Conservation (phyloP, 1,140 invertebrate species). For the Caerostris extrusa region DNA sequence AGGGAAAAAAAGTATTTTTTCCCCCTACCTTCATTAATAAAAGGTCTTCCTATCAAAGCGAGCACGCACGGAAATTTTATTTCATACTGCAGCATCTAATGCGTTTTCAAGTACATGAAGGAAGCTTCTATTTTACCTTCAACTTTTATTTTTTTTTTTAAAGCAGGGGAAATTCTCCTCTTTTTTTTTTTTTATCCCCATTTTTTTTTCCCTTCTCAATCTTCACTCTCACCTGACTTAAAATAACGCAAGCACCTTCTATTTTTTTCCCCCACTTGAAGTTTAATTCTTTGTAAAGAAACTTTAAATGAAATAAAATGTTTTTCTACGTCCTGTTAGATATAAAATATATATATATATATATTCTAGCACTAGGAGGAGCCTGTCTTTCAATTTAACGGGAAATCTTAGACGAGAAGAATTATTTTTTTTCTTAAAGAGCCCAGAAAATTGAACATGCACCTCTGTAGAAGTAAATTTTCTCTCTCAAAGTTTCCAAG, state of each 20-base stretch:
- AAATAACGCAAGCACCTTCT: background rate
- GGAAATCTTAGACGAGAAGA: no score
- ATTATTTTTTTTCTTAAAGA: no score
- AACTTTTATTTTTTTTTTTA: background rate
- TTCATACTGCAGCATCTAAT: background rate
- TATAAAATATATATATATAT: background rate
- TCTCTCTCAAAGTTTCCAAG: no score
- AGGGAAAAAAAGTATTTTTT: no score
- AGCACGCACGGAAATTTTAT: no score
- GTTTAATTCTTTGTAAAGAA: slow-evolving; percentile 33
- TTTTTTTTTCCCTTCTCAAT: background rate
- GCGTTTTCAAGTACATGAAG: slow-evolving; percentile 37
- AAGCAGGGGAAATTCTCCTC: background rate
- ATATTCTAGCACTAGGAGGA: no score
- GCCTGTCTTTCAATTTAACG: no score
- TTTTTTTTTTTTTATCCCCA: background rate
- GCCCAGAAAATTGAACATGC: no score
- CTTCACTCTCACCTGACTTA: slow-evolving; percentile 28
- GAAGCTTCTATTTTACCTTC: background rate
- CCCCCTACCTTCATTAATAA: no score
- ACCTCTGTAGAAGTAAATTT: no score
- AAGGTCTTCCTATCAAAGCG: no score
- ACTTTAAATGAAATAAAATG: slow-evolving; percentile 22
- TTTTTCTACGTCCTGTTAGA: background rate
- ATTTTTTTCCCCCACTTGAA: background rate